Base-by-base conservation (phyloP, 2,797 vertebrate species). In the Oryzias dopingdopingensis region DNA sequence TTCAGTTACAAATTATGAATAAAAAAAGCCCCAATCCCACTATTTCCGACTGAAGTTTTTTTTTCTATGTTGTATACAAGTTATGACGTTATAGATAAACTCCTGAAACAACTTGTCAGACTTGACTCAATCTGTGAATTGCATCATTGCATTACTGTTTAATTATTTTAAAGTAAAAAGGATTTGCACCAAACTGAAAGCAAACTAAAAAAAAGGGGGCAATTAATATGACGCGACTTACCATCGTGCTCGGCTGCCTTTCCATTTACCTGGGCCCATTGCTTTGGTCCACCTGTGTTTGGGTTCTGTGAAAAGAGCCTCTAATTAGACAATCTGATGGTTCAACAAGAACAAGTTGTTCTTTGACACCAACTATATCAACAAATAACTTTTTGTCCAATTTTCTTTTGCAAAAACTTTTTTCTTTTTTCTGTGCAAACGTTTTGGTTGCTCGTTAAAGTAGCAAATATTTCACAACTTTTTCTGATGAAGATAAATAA, bases 261-360 rank as follows among this genome's bases (percentile, higher is more conserved):
- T 97, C 96, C 96, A 93, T 98, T 99, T 95, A 97, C 94, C 92
- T 96, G 96, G 93, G 96, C 96, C 97, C 97, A 99, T 97, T 97
- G 98, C 92, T 97, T 99, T 98, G 94, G 95, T 95, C 96, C 97
- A 96, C 94, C 94, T 95, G 93, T 95, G 95, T 89, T 96, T 95
- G 95, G 95, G 91, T 88, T 97, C 97, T 99, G 84, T 55, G 44
- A 47, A 79, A 74, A 77, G 10, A 37, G 32, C 12, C 10, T 37
- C 0, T 47, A 62, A 15, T 32, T 62, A 76, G 49, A 15, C 15
- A 55, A 40, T 15, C 17, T 67, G 22, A 58, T 6, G 14, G 16
- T 56, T 6, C 13, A 40, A 63, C 14, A 56, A 49, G 2, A 4
- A 53, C 14, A 41, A 17, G 42, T 5, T 65, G 42, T 32, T 55